phyloP scores from a whole-genome alignment of 2,888 invertebrate species.

The Mesopsocus fuscifrons region DNA sequence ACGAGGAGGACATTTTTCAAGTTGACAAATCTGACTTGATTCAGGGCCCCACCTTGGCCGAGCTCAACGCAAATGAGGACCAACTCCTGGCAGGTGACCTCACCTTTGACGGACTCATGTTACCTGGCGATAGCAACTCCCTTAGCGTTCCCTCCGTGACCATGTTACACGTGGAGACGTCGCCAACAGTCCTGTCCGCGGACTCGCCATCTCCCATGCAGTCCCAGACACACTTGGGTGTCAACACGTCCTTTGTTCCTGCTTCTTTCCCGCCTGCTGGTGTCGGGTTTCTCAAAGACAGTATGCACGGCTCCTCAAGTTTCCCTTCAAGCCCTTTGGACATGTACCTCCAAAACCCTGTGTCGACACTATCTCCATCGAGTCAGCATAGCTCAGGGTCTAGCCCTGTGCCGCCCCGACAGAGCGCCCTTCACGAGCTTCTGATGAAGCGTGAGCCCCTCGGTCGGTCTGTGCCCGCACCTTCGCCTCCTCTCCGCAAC shows the following conservation, averaged over 20 bases:
- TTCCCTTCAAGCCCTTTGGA: conserved; percentile 33
- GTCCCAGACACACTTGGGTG: not conserved
- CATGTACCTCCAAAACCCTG: conserved; percentile 15
- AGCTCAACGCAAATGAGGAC: conserved; percentile 70
- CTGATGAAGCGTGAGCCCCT: conserved; percentile 43
- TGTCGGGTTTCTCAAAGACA: conserved; percentile 21
- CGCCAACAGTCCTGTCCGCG: conserved; percentile 3
- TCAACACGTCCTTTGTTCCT: conserved; percentile 13
- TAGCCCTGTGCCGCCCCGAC: conserved; percentile 21
- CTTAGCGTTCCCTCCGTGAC: conserved; percentile 28
- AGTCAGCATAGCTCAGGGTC: conserved; percentile 44
- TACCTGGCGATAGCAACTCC: conserved; percentile 47
- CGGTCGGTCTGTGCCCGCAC: conserved; percentile 43
- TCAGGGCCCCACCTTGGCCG: conserved; percentile 65
- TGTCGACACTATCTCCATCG: conserved; percentile 38
- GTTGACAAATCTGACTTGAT: conserved; percentile 74
- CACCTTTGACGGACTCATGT: conserved; percentile 64
- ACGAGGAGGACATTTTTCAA: conserved; percentile 78
- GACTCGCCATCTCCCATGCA: not conserved
- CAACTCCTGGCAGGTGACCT: conserved; percentile 49
- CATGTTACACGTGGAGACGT: conserved; percentile 24
- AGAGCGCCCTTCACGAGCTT: conserved; percentile 42
- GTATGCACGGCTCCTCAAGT: conserved; percentile 21
- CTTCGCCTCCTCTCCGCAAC: conserved; percentile 30
- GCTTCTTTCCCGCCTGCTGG: conserved; percentile 22